Percentiles rank a stretch among this genome's conserved stretches.
These are phyloP conservation scores for Poeciliopsis occidentalis DNA, from an alignment of 2,113 vertebrate genomes.

Conservation along the genomic window DNA sequence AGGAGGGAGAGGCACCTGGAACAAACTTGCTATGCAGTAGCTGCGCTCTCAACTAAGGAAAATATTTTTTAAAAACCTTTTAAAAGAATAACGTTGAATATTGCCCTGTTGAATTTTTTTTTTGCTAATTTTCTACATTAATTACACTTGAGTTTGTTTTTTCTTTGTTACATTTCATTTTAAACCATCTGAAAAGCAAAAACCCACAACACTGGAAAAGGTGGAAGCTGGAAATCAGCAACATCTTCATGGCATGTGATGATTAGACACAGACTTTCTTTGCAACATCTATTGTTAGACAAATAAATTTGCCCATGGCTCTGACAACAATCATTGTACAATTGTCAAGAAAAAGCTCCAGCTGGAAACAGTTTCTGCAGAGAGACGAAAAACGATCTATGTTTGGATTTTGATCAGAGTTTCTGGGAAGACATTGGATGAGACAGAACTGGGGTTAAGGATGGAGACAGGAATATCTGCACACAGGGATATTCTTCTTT, in stretches of 20 bases:
- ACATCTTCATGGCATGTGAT: not conserved
- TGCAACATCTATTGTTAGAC: not conserved
- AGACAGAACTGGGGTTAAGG: conserved; percentile 51
- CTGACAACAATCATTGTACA: conserved; percentile 32
- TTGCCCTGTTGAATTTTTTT: too few relatives aligned
- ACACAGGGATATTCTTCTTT: conserved; percentile 43
- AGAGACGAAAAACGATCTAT: conserved; percentile 33
- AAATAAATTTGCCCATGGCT: not conserved
- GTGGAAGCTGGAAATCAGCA: not conserved
- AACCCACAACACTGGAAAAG: not conserved
- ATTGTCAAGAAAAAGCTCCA: conserved; percentile 16
- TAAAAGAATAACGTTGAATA: too few relatives aligned
- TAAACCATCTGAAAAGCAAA: not conserved
- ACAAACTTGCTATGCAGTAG: not conserved
- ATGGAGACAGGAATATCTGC: conserved; percentile 43
- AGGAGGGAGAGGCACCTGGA: not conserved
- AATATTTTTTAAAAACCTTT: too few relatives aligned
- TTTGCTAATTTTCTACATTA: too few relatives aligned
- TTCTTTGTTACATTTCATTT: not conserved
- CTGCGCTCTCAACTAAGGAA: not conserved
- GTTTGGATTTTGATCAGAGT: conserved; percentile 29
- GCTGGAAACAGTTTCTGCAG: conserved; percentile 32
- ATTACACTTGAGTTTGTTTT: too few relatives aligned
- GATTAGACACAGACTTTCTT: not conserved
- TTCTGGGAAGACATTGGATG: conserved; percentile 15